Evolutionary conservation across 2,113 vertebrate species (phyloP), one percentile per base, ranked within the genome.

Genomic region (Notothenia coriiceps): DNA sequence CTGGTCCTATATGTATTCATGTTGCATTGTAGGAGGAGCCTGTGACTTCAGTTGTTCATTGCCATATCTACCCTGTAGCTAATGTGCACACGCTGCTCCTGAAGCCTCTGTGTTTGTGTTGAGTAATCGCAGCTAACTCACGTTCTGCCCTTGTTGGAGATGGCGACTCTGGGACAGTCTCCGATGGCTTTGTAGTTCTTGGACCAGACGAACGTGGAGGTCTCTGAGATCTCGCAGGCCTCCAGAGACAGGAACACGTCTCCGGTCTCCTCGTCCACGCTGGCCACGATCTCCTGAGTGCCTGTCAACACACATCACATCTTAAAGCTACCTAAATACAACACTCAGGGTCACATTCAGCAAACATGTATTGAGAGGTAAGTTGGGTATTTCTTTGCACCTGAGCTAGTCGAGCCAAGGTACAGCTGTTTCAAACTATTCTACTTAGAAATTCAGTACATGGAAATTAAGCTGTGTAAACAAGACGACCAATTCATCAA

Each of bases 181-280:
- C 84, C 83, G 1, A 99, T 93, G 62, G 96, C 91, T 83, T 97
- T 96, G 71, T 99, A 99, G 14, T 96, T 96, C 94, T 97, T 99
- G 15, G 97, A 96, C 98, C 98, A 99, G 0, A 90, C 82, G 83
- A 98, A 99, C 70, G 95, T 90, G 33, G 98, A 99, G 3, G 93
- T 96, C 18, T 97, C 97, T 0, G 95, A 95, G 80, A 96, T 88
- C 85, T 99, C 98, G 59, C 94, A 95, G 88, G 98, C 98, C 46
- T 98, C 96, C 14, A 98, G 97, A 10, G 91, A 95, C 88, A 99
- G 89, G 92, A 96, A 99, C 93, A 99, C 87, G 86, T 98, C 96
- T 52, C 98, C 98, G 3, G 93, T 95, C 50, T 97, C 95, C 17
- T 97, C 97, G 60, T 99, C 97, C 54, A 99, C 98, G 0, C 97